Percentiles rank a stretch among this genome's conserved stretches.
phyloP scores from a whole-genome alignment of 2,113 vertebrate genomes.

The Pardalotus punctatus region DNA sequence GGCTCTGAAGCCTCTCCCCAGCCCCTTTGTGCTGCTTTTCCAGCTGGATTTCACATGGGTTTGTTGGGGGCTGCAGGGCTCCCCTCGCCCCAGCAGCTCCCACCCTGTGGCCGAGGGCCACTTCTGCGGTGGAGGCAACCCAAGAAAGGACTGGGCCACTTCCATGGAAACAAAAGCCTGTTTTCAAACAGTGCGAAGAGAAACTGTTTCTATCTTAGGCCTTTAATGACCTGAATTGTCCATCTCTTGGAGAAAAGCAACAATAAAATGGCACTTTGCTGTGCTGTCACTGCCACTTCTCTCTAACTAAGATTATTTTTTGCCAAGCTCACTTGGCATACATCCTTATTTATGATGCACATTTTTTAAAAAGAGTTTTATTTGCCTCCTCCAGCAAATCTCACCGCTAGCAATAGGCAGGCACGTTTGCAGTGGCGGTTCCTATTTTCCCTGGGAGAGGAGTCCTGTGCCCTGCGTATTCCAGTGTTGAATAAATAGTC shows the following conservation, averaged over 20 bases:
- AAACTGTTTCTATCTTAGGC: constrained; percentile 73
- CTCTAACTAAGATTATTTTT: constrained; percentile 25
- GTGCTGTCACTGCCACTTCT: not conserved
- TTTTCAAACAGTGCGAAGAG: constrained; percentile 76
- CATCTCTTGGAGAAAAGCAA: constrained; percentile 33
- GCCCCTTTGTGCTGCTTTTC: constrained; percentile 75
- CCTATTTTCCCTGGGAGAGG: constrained; percentile 63
- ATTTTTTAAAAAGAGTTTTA: not conserved
- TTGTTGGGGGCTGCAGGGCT: constrained; percentile 47
- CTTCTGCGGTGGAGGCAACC: constrained; percentile 33
- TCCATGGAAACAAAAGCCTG: constrained; percentile 76
- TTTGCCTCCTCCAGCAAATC: not conserved
- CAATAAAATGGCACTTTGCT: constrained; percentile 25
- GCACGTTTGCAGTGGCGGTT: constrained; percentile 44
- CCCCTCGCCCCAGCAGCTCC: not conserved
- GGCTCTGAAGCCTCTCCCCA: constrained; percentile 42
- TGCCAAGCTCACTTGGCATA: not conserved
- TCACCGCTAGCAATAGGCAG: constrained; percentile 6
- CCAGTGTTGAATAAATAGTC: constrained; percentile 78
- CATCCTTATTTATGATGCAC: constrained; percentile 18
- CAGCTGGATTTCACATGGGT: constrained; percentile 78
- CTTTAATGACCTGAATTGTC: constrained; percentile 76
- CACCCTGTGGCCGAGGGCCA: not conserved
- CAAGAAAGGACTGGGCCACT: constrained; percentile 63
- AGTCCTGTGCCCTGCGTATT: constrained; percentile 61